Evolutionary conservation across 2,888 invertebrate genomes (phyloP).

Genomic region (Drosophila helvetica): DNA sequence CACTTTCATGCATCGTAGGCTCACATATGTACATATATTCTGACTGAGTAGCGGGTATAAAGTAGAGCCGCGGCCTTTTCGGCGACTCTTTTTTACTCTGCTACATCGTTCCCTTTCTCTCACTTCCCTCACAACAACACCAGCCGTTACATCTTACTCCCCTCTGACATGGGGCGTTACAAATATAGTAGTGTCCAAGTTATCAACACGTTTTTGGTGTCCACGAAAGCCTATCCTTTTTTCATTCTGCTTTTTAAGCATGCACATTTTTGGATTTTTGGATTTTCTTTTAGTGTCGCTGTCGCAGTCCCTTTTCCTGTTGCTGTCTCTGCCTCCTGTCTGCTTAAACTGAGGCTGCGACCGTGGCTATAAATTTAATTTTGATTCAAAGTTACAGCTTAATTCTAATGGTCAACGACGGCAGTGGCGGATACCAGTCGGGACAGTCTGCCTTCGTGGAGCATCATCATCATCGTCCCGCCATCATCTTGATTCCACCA

Average conservation of each 20-base stretch:
- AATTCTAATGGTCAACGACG: conserved; percentile 67
- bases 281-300: conserved; percentile 52
- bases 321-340: conserved; percentile 4
- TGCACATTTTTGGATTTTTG: conserved; percentile 51
- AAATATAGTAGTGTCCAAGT: not conserved
- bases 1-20: too few species aligned
- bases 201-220: not conserved
- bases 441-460: conserved; percentile 21
- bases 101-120: too few species aligned
- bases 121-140: too few species aligned
- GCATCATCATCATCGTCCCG: conserved; percentile 37
- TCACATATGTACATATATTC: too few species aligned
- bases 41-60: too few species aligned
- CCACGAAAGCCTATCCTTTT: too few species aligned
- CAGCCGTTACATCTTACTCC: too few species aligned
- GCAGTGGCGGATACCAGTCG: conserved; percentile 1
- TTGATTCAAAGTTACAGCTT: conserved; percentile 77
- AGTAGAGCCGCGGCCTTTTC: too few species aligned
- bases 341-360: conserved; percentile 30
- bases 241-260: conserved; percentile 13
- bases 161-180: too few species aligned
- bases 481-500: conserved; percentile 63
- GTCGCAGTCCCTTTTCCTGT: conserved; percentile 10
- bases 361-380: conserved; percentile 75
- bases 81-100: too few species aligned